These are phyloP conservation scores for Gallinago jamesoni DNA, from an alignment of 2,113 vertebrate species.

Conservation along the genomic window DNA sequence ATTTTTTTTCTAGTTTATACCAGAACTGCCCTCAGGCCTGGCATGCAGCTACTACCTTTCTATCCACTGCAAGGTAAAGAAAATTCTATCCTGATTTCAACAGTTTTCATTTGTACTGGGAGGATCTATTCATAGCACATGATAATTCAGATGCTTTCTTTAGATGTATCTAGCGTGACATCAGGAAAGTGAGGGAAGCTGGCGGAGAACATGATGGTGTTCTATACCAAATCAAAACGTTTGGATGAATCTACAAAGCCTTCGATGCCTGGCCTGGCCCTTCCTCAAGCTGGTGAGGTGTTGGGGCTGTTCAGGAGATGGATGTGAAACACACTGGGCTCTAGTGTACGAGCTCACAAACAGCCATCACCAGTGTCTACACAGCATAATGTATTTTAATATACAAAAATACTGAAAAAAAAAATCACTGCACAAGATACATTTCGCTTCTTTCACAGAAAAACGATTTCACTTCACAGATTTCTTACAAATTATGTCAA, in stretches of 20 bases:
- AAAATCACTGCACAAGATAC: too few relatives aligned
- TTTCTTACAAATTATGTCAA: too few relatives aligned
- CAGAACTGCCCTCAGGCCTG: background rate
- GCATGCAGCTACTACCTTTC: background rate
- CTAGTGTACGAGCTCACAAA: background rate
- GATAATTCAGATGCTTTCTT: background rate
- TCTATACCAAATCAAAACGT: background rate
- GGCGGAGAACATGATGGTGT: background rate
- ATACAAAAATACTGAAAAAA: background rate
- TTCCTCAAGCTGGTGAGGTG: background rate
- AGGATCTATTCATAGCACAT: background rate
- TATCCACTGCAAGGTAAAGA: background rate
- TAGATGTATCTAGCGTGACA: background rate
- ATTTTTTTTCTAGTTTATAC: background rate
- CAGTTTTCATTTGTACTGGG: background rate
- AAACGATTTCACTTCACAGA: too few relatives aligned
- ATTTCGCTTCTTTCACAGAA: too few relatives aligned
- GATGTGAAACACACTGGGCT: background rate
- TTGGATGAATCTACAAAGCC: background rate
- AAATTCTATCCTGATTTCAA: background rate
- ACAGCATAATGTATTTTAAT: background rate
- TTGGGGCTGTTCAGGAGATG: too few relatives aligned
- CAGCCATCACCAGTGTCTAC: background rate
- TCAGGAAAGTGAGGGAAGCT: background rate
- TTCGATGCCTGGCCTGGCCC: background rate